These are phyloP conservation scores for Miltochrista miniata DNA, from an alignment of 2,888 invertebrate genomes.

Conservation along the genomic window DNA sequence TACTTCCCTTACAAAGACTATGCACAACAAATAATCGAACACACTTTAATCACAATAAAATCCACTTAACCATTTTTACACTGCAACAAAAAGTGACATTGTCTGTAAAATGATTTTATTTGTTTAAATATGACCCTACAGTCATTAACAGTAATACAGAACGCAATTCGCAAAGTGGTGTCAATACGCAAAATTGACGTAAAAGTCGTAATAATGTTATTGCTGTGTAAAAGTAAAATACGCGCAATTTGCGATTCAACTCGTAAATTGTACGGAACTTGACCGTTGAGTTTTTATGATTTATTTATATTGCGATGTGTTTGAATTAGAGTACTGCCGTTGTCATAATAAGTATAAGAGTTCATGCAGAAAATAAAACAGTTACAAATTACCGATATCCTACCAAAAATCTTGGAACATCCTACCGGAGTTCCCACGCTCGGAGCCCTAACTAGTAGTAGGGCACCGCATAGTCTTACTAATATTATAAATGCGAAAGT, in stretches of 20 bases:
- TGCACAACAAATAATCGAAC: constrained; percentile 1
- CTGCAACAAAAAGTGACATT: constrained; percentile 8
- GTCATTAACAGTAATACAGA: constrained; percentile 23
- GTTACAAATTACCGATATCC: too few species aligned
- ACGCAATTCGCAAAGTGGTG: constrained; percentile 38
- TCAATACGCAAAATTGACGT: constrained; percentile 45
- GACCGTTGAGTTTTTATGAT: constrained; percentile 30
- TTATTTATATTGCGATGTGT: not conserved
- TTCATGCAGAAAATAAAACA: too few species aligned
- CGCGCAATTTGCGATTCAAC: constrained; percentile 27
- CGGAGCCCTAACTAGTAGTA: too few species aligned
- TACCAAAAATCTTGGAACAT: too few species aligned
- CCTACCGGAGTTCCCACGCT: too few species aligned
- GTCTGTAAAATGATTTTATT: constrained; percentile 26
- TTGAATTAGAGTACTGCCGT: not conserved
- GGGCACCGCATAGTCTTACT: too few species aligned
- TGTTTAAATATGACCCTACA: constrained; percentile 15
- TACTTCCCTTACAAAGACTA: too few species aligned
- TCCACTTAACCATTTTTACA: constrained; percentile 2
- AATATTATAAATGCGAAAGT: too few species aligned
- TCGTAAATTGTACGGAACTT: constrained; percentile 35
- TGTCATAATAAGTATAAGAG: too few species aligned
- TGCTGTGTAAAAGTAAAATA: constrained; percentile 33
- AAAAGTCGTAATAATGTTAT: constrained; percentile 38
- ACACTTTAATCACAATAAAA: constrained; percentile 17